phyloP scores from a whole-genome alignment of 2,113 vertebrate species.

The Nothobranchius furzeri region DNA sequence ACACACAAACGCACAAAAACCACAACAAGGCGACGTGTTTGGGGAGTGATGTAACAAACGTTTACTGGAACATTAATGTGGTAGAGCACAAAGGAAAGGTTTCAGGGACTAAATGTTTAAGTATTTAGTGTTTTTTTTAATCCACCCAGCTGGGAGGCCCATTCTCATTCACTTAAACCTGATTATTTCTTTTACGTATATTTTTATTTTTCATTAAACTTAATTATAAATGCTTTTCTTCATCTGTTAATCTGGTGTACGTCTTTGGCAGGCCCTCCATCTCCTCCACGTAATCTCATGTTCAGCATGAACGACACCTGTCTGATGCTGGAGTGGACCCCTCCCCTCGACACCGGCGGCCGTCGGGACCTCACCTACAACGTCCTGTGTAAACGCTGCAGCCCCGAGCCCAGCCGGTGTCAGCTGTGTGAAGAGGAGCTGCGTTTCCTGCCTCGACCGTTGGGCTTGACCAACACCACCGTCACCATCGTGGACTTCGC shows the following conservation, averaged over 20 bases:
- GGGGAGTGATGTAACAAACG: constrained; percentile 27
- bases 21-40: constrained; percentile 26
- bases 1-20: constrained; percentile 52
- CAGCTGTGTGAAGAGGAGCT: constrained; percentile 89
- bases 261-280: constrained; percentile 82
- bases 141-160: too few relatives aligned
- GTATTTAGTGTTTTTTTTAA: too few relatives aligned
- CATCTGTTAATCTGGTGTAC: background rate
- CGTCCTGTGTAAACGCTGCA: constrained; percentile 90
- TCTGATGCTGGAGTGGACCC: constrained; percentile 93
- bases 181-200: too few relatives aligned
- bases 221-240: too few relatives aligned
- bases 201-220: too few relatives aligned
- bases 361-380: constrained; percentile 93
- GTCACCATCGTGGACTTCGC: constrained; percentile 90
- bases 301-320: constrained; percentile 94
- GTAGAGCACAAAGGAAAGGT: background rate
- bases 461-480: constrained; percentile 86
- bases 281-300: constrained; percentile 83
- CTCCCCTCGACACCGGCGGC: constrained; percentile 90
- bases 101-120: too few relatives aligned
- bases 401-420: constrained; percentile 81
- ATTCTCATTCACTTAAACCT: too few relatives aligned
- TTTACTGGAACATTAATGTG: constrained; percentile 19
- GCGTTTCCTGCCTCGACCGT: constrained; percentile 87